Conservation (phyloP, 2,888 invertebrate species). For the Ptychoptera albimana region DNA sequence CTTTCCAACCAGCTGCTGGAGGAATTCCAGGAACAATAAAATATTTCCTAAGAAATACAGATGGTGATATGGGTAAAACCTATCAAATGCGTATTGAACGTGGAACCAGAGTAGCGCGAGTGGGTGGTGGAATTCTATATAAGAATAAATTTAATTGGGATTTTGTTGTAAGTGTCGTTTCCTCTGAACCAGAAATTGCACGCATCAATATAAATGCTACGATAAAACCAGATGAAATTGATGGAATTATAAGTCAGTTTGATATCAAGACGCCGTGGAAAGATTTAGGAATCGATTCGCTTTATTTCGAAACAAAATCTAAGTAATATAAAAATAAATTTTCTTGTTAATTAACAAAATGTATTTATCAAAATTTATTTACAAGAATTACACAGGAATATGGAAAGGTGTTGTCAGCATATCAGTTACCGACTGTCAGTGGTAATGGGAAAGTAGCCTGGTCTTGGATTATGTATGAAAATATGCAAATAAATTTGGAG, state of each 20-base stretch:
- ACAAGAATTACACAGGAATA: conserved; percentile 14
- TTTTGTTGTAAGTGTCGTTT: conserved; percentile 24
- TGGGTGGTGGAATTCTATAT: conserved; percentile 26
- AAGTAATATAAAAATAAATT: neutral
- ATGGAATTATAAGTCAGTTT: conserved; percentile 17
- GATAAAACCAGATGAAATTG: conserved; percentile 14
- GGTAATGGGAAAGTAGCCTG: conserved; percentile 34
- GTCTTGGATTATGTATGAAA: conserved; percentile 35
- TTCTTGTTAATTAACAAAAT: neutral
- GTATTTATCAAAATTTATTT: neutral
- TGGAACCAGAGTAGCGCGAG: conserved; percentile 30
- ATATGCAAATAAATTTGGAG: conserved; percentile 33
- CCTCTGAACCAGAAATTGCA: conserved; percentile 22
- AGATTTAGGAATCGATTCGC: conserved; percentile 22
- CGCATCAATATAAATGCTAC: conserved; percentile 23
- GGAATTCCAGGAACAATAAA: conserved; percentile 27
- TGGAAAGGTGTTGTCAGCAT: conserved; percentile 24
- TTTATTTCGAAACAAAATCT: neutral
- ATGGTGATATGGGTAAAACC: conserved; percentile 17
- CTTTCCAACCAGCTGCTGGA: conserved; percentile 29
- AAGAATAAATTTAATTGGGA: conserved; percentile 30
- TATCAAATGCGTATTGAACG: conserved; percentile 26
- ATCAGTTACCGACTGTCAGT: conserved; percentile 28
- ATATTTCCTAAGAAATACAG: conserved; percentile 19
- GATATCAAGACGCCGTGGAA: conserved; percentile 26